Conservation (phyloP, 2,888 invertebrate genomes). For the Gnatocerus cornutus region DNA sequence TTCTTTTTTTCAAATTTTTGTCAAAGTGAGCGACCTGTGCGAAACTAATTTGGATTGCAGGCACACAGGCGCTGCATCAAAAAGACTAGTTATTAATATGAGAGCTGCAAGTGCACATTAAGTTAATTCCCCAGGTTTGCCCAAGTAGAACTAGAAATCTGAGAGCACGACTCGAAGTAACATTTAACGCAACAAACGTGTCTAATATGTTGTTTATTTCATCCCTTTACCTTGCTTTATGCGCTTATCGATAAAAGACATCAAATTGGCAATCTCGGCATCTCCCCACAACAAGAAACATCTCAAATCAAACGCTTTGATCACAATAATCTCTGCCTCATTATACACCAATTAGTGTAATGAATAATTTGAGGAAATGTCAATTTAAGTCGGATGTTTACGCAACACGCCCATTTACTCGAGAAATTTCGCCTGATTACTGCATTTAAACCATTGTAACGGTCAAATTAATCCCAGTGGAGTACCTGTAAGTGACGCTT, state of each 20-base stretch:
- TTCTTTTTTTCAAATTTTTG: too few relatives aligned
- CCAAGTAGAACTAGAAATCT: too few relatives aligned
- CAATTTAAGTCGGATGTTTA: conserved; percentile 17
- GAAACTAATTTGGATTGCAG: too few relatives aligned
- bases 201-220: neutral
- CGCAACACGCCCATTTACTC: conserved; percentile 6
- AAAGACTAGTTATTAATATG: too few relatives aligned
- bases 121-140: too few relatives aligned
- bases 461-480: conserved; percentile 27
- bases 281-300: neutral
- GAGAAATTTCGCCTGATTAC: conserved; percentile 23
- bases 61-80: too few relatives aligned
- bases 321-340: conserved; percentile 7
- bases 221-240: neutral
- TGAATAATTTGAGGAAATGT: conserved; percentile 10
- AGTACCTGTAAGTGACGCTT: conserved; percentile 44
- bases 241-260: conserved; percentile 6
- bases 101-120: too few relatives aligned
- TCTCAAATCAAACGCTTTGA: conserved; percentile 11
- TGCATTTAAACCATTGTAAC: conserved; percentile 35
- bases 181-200: neutral
- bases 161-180: too few relatives aligned
- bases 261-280: conserved; percentile 15
- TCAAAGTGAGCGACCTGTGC: too few relatives aligned
- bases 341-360: neutral